Evolutionary conservation across 2,888 invertebrate species (phyloP), one percentile per base, ranked within the genome.

Genomic region (Zele albiditarsus): DNA sequence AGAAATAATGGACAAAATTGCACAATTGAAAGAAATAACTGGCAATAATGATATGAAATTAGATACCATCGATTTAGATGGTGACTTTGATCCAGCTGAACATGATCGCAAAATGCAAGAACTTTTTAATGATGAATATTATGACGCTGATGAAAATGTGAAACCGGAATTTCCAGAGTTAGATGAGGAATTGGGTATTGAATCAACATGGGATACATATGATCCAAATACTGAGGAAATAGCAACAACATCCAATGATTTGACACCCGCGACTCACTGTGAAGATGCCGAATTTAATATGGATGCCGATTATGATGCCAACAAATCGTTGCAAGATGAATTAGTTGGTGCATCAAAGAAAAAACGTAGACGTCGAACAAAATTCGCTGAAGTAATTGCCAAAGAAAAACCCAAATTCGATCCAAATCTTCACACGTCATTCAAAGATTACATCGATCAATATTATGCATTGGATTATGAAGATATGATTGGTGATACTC

Each of bases 391-490:
- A 85, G 92, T 95, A 28, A 89, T 97, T 3, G 90, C 93, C 20
- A 90, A 92, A 46, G 92, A 95, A 71, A 98, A 98, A 86, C 98
- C 98, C 0, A 91, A 93, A 71, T 98, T 95, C 89, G 93, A 98
- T 88, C 96, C 98, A 0, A 90, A 92, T 0, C 84, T 86, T 14
- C 91, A 93, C 75, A 92, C 94, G 77, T 94, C 94, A 0, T 98
- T 96, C 89, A 93, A 94, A 42, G 92, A 97, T 82, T 98, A 98
- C 86, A 93, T 98, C 87, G 97, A 98, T 84, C 98, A 98, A 89
- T 98, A 98, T 88, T 98, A 98, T 87, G 94, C 95, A 84, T 91
- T 98, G 86, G 97, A 98, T 89, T 99, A 96, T 88, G 99, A 99
- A 87, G 99, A 99, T 89, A 93, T 98, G 69, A 94, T 99, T 67